A percentile compares a stretch with the other conserved stretches of the same genome.
phyloP scores from a whole-genome alignment of 2,888 invertebrate genomes.

The Erebia palarica region DNA sequence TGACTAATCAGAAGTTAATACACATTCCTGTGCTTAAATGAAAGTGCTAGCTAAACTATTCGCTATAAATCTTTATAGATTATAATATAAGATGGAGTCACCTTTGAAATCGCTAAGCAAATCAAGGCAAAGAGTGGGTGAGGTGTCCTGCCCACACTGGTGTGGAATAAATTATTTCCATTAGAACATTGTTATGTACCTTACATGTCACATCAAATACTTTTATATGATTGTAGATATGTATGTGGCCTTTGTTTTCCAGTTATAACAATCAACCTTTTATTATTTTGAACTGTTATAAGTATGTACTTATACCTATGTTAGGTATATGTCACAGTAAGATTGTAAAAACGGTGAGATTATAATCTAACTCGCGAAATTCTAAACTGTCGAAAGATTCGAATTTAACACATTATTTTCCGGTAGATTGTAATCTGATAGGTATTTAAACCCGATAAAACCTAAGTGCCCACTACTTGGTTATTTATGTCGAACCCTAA shows the following conservation, averaged over 20 bases:
- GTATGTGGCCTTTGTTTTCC: conserved; percentile 53
- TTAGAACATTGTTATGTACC: conserved; percentile 71
- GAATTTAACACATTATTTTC: too few species aligned
- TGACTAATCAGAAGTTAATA: conserved; percentile 6
- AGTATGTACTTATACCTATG: background rate
- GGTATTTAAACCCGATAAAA: too few species aligned
- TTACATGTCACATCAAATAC: conserved; percentile 63
- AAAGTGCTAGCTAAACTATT: background rate
- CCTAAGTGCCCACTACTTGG: too few species aligned
- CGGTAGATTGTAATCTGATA: too few species aligned
- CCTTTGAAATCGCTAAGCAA: conserved; percentile 57
- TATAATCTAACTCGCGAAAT: too few species aligned
- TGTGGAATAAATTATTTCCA: conserved; percentile 74
- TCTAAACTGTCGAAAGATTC: too few species aligned
- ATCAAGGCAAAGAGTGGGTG: conserved; percentile 77
- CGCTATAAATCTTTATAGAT: conserved; percentile 23
- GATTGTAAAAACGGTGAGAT: too few species aligned
- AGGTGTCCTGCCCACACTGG: conserved; percentile 70
- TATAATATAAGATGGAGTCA: conserved; percentile 47
- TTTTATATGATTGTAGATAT: conserved; percentile 41
- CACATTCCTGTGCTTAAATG: background rate
- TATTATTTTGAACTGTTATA: conserved; percentile 12
- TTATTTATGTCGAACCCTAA: too few species aligned
- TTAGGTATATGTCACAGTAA: too few species aligned
- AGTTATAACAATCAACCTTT: conserved; percentile 23